Percentiles rank a stretch among this genome's conserved stretches.
phyloP scores from a whole-genome alignment of 2,113 vertebrate genomes.

The Hippocampus zosterae region DNA sequence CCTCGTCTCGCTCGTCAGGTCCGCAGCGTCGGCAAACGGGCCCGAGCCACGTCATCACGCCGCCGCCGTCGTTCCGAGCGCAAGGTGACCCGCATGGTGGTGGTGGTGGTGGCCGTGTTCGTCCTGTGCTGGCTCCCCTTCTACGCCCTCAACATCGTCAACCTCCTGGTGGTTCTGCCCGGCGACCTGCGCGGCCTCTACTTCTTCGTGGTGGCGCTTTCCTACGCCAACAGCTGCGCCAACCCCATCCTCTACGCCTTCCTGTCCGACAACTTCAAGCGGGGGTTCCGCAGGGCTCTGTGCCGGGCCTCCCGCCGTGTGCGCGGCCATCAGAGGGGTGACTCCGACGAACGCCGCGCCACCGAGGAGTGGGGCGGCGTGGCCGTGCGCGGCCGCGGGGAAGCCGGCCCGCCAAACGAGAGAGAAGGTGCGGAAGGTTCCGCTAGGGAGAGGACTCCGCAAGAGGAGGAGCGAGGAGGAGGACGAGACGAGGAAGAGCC shows the following conservation, averaged over 20 bases:
- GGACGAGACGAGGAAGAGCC: not conserved
- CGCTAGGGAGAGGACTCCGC: slow-evolving; percentile 26
- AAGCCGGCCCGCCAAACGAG: slow-evolving; percentile 49
- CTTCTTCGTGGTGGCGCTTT: slow-evolving; percentile 91
- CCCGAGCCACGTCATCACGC: slow-evolving; percentile 77
- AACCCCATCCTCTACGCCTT: slow-evolving; percentile 94
- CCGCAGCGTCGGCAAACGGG: slow-evolving; percentile 80
- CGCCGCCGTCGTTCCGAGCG: slow-evolving; percentile 84
- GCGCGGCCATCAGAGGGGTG: slow-evolving; percentile 71
- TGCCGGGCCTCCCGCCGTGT: slow-evolving; percentile 81
- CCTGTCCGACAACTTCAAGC: slow-evolving; percentile 92
- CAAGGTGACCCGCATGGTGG: slow-evolving; percentile 91
- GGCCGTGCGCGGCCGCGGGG: slow-evolving; percentile 9
- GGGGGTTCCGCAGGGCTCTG: slow-evolving; percentile 85
- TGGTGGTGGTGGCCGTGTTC: slow-evolving; percentile 87
- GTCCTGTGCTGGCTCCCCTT: slow-evolving; percentile 94
- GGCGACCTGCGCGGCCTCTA: slow-evolving; percentile 86
- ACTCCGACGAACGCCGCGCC: slow-evolving; percentile 43
- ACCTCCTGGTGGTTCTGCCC: slow-evolving; percentile 83
- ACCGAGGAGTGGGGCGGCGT: slow-evolving; percentile 64
- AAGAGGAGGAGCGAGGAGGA: slow-evolving; percentile 13
- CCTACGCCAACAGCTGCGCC: slow-evolving; percentile 93
- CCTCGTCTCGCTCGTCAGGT: slow-evolving; percentile 52
- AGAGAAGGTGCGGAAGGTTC: slow-evolving; percentile 24
- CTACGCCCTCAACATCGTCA: slow-evolving; percentile 89